Percentiles rank a stretch among this genome's conserved stretches.
These are phyloP conservation scores for Andrena chrysosceles DNA, from an alignment of 2,888 invertebrate genomes.

Conservation along the genomic window DNA sequence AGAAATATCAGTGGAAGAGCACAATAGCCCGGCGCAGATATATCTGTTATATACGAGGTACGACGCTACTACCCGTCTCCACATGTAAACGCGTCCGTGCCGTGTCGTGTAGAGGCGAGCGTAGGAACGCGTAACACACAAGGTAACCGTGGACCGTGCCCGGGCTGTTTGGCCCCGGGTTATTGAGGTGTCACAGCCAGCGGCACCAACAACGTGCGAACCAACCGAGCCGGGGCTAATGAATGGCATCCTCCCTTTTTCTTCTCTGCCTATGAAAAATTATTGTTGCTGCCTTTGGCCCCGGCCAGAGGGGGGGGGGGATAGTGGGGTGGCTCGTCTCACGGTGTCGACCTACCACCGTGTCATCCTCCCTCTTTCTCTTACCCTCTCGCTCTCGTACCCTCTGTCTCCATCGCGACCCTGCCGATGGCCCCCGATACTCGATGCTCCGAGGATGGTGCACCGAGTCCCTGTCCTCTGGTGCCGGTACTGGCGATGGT, in stretches of 20 bases:
- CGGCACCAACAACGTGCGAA: constrained; percentile 84
- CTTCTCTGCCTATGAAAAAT: constrained; percentile 83
- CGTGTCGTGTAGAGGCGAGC: constrained; percentile 51
- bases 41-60: constrained; percentile 72
- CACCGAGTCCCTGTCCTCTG: constrained; percentile 50
- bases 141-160: constrained; percentile 34
- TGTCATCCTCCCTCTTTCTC: constrained; percentile 38
- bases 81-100: constrained; percentile 44
- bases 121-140: constrained; percentile 45
- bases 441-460: constrained; percentile 58
- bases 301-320: constrained; percentile 30
- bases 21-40: constrained; percentile 76
- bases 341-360: constrained; percentile 76
- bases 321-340: constrained; percentile 57
- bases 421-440: constrained; percentile 66
- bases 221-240: constrained; percentile 84
- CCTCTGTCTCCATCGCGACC: constrained; percentile 29
- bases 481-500: constrained; percentile 46
- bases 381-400: neutral
- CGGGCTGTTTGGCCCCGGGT: constrained; percentile 65
- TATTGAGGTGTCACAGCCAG: constrained; percentile 83
- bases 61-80: constrained; percentile 53
- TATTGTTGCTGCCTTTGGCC: constrained; percentile 78
- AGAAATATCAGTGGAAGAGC: constrained; percentile 78
- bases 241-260: constrained; percentile 83